Evolutionary conservation across 1,140 invertebrate species (phyloP), one percentile per base, ranked within the genome.

Genomic region (Solenopsis invicta): DNA sequence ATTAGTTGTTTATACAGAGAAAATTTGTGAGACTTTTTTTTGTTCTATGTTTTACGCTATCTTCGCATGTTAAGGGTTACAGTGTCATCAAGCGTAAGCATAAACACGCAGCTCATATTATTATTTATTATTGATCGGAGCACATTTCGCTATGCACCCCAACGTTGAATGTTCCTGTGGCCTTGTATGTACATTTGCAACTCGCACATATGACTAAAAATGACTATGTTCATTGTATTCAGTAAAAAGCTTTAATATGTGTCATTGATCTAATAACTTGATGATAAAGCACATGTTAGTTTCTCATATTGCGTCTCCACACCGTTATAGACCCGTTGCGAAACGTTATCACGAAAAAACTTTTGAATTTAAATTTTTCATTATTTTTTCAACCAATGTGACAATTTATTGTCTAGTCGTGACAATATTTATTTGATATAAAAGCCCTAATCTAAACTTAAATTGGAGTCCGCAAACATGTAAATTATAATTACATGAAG

Each of bases 1-100:
- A 77, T 62, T 62, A 62, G 4, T 48, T 16, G 21, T 10, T 62
- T 64, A 61, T 77, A 77, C 2, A 62, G 16, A 12, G 56, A 78
- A 78, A 78, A 78, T 78, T 66, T 59, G 12, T 5, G 18, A 66
- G 61, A 45, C 59, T 66, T 78, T 66, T 78, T 18, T 24, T 29
- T 48, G 5, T 77, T 77, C 66, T 50, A 64, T 21, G 59, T n/a
- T n/a, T n/a, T n/a, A 78, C 6, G 12, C 24, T 41, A 66, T 78
- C 5, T 12, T 78, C 8, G 75, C 41, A 37, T 78, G 59, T 62
- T 62, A 78, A 78, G 18, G 18, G 18, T 78, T 50, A 34, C 18
- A 21, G 6, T 34, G 6, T 52, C 24, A 78, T 78, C 12, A 59
- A 78, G 18, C 6, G 41, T 50, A 66, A 34, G 24, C 37, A 75